These are phyloP conservation scores for Hylomyscus alleni DNA, from an alignment of 2,797 vertebrate genomes.

Conservation along the genomic window DNA sequence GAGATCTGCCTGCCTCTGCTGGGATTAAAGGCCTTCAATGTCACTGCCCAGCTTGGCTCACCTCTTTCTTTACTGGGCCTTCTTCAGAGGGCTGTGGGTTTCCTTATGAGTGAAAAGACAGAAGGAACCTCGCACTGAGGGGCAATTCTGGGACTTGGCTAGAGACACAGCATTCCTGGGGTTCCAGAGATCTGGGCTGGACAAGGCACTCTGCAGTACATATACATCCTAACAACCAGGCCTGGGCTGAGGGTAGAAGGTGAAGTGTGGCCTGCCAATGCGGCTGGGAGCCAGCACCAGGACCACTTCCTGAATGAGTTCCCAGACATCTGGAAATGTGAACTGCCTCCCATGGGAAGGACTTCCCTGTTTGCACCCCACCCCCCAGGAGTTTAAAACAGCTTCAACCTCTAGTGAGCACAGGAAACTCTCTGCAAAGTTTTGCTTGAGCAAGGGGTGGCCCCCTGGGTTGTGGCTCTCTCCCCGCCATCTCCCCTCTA, in stretches of 20 bases:
- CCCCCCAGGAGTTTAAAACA: not conserved
- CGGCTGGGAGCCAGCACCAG: not conserved
- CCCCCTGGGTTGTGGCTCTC: not conserved
- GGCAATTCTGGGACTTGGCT: not conserved
- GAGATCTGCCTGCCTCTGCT: not conserved
- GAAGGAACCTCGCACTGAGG: not conserved
- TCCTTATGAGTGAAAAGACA: not conserved
- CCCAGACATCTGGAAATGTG: not conserved
- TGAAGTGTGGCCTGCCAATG: not conserved
- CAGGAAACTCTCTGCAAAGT: not conserved
- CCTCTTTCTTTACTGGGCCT: not conserved
- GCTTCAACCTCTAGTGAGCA: not conserved
- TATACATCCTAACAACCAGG: fast-evolving
- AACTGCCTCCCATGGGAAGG: not conserved
- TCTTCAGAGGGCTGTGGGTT: not conserved
- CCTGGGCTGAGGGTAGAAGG: not conserved
- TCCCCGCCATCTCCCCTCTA: not conserved
- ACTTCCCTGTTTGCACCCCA: not conserved
- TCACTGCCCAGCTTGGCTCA: not conserved
- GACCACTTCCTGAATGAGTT: not conserved
- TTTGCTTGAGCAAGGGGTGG: not conserved
- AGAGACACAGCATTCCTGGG: not conserved
- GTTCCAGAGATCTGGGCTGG: fast-evolving
- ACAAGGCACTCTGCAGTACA: not conserved
- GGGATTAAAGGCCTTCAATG: not conserved